phyloP scores from a whole-genome alignment of 2,113 vertebrate genomes.

The Stigmatopora nigra region DNA sequence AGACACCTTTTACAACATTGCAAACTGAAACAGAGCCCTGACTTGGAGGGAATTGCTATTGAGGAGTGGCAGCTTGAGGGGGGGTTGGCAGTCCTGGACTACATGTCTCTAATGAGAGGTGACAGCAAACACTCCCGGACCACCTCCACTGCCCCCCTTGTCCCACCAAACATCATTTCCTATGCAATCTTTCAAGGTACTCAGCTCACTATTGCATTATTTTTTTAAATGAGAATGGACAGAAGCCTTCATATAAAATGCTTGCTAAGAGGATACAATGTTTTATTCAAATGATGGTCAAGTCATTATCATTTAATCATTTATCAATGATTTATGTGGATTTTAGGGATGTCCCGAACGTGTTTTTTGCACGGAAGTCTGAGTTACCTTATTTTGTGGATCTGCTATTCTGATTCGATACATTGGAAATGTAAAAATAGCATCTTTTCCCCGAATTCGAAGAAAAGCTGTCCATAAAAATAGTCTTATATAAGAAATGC shows the following conservation, averaged over 20 bases:
- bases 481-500: no score
- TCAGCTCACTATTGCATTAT: conserved; percentile 20
- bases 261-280: conserved; percentile 36
- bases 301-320: conserved; percentile 19
- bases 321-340: conserved; percentile 61
- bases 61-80: conserved; percentile 25
- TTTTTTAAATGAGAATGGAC: no score
- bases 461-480: no score
- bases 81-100: conserved; percentile 46
- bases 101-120: conserved; percentile 62
- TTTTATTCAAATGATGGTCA: conserved; percentile 61
- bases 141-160: conserved; percentile 41
- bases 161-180: conserved; percentile 4
- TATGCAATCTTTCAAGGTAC: conserved; percentile 27
- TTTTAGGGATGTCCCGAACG: conserved; percentile 22
- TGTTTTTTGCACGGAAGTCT: no score
- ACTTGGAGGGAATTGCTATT: conserved; percentile 36
- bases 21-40: conserved; percentile 27
- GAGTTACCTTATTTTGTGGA: no score
- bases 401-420: no score
- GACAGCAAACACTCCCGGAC: conserved; percentile 56
- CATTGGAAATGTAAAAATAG: no score
- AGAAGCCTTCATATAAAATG: conserved; percentile 37
- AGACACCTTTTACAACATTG: conserved; percentile 26
- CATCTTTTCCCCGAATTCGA: no score